Evolutionary conservation across 2,113 vertebrate genomes (phyloP), one percentile per base, ranked within the genome.

Genomic region (Oreochromis aureus): DNA sequence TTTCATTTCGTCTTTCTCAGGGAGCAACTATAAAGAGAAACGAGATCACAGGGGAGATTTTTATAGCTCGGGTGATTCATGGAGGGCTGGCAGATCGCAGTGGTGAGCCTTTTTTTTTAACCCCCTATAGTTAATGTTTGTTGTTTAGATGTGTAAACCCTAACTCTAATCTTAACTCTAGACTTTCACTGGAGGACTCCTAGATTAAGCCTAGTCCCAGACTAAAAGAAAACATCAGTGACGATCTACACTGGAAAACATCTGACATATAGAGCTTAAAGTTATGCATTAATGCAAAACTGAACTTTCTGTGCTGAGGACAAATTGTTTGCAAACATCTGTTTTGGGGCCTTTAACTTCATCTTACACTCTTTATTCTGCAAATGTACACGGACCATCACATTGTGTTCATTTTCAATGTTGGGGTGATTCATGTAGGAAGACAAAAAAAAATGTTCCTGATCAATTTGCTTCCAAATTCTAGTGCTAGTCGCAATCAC

Each of bases 1-100:
- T 58, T 30, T 82, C 39, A 11, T 46, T 5, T 82, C 27, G 5
- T 91, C 30, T 82, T 6, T 91, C 80, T 18, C 54, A 99, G 99
- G 99, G 99, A 92, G 99, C 98, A 2, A 99, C 99, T 6, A 99
- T 99, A 93, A 99, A 98, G 90, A 97, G 97, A 87, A 97, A 99
- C 0, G 98, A 98, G 85, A 71, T 95, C 90, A 98, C 98, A 0
- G 99, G 99, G 6, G 97, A 99, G 88, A 98, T 99, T 81, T 97
- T 97, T 1, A 95, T 99, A 61, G 99, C 98, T 86, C 97, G 99
- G 61, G 96, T 99, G 89, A 99, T 99, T 93, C 97, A 98, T 0
- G 99, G 98, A 18, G 98, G 99, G 6, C 96, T 99, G 88, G 98
- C 98, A 4, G 98, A 99, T 83, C 96, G 97, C 88, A 99, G 98